Base-by-base conservation (phyloP, 1,140 invertebrate species). In the Chrysomallon squamiferum region DNA sequence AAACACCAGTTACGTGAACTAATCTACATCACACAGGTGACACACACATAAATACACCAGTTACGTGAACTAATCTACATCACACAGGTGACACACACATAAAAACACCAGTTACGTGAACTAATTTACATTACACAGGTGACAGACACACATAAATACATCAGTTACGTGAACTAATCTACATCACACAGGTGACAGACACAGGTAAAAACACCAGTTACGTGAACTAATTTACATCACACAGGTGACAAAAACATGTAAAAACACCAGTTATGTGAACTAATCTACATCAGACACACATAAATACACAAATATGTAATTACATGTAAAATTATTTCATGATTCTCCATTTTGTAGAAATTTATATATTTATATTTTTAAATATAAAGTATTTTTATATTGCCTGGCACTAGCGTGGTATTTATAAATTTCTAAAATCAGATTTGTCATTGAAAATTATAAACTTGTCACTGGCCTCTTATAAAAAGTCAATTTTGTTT, bases 81-180 rank as follows among this genome's bases (percentile, higher is more conserved):
- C 5, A 6, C 47, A n/a, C n/a, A 50, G 47, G 47, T 50, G n/a
- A 27, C 5, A 6, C 4, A n/a, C 4, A 27, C n/a, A 27, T 50
- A 6, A 20, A n/a, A 9, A 20, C 18, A 50, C 47, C 25, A n/a
- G 18, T 5, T 50, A 50, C 47, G n/a, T 50, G 7, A n/a, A 50
- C 5, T 6, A 9, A 27, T 50, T 20, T 50, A n/a, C 5, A 50
- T 27, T 9, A 7, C 47, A 27, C 25, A 27, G 47, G 25, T 27
- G 15, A 38, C 5, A 7, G 15, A 15, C 5, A 38, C 85, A 9
- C 83, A 68, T 78, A 85, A 72, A 65, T 86, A 22, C 74, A 85
- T 62, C 78, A 81, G 50, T 73, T 86, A 3, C 85, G 85, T 65
- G 85, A 85, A 59, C 81, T 85, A 30, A 78, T 85, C 54, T 86